Evolutionary conservation across 2,113 vertebrate genomes (phyloP), one percentile per base, ranked within the genome.

Genomic region (Balaenoptera acutorostrata): DNA sequence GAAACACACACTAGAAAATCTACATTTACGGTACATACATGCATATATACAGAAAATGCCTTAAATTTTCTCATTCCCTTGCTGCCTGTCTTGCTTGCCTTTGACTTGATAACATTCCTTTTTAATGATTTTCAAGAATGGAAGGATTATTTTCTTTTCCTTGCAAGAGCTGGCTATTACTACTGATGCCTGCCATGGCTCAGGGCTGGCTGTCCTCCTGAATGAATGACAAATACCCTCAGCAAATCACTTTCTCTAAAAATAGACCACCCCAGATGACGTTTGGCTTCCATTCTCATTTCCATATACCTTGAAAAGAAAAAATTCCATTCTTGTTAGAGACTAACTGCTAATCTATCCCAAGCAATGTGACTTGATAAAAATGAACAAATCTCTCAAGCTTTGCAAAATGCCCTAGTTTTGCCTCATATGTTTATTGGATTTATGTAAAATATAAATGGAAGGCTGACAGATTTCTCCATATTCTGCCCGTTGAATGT

Each of bases 231-330:
- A 93, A 85, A 96, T 81, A 88, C n/a, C 63, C 80, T 93, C 64
- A 66, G 93, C n/a, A 93, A 97, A 91, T 90, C 89, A 71, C 84
- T 83, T 95, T 87, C 92, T 92, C 93, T 96, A 97, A 96, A 98
- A 97, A 97, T 96, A 97, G 97, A 83, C 68, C 78, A 55, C 36
- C 68, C 36, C 1, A 39, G 33, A 88, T 80, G 87, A 96, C 95
- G 96, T 95, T 82, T 39, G 59, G 49, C 71, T 88, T 95, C 15
- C 46, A n/a, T 57, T 96, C 80, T 89, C 83, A 88, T 93, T 94
- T 97, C 78, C 83, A 96, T 87, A 91, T 17, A 90, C 88, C 69
- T 95, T 87, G 66, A n/a, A 96, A 71, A 88, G 83, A 64, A 71
- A 92, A 90, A 85, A 69, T 44, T 83, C 44, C 29, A 55, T 96